Evolutionary conservation across 37 sponge, comb jelly and placozoan species (phyloP).

Genomic region (Beroe forskalii): DNA sequence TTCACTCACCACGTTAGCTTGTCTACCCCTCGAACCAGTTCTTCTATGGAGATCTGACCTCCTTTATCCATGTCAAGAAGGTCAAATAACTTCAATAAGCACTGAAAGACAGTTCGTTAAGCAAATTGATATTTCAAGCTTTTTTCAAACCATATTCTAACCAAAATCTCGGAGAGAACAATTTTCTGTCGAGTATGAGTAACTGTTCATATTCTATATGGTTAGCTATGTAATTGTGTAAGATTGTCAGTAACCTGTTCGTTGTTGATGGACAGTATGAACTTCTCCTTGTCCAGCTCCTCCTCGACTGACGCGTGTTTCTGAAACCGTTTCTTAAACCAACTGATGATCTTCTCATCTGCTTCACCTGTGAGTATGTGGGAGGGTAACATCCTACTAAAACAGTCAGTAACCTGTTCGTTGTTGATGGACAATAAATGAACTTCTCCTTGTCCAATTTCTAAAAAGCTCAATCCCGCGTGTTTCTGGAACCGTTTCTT

Average conservation of each 20-base stretch:
- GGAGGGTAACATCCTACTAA: background rate
- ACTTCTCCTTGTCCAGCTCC: slow-evolving; percentile 28
- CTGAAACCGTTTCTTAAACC: slow-evolving; percentile 8
- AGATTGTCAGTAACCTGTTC: slow-evolving; percentile 33
- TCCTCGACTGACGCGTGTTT: slow-evolving; percentile 31
- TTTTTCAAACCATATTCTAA: no score
- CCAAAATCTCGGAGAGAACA: no score
- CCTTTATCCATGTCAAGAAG: slow-evolving; percentile 74
- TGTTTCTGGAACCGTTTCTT: slow-evolving; percentile 9
- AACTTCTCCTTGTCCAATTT: slow-evolving; percentile 22
- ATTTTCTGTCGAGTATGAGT: no score
- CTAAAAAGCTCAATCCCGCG: background rate
- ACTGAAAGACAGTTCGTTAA: no score
- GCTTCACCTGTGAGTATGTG: slow-evolving; percentile 9
- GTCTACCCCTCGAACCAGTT: slow-evolving; percentile 75
- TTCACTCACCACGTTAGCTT: slow-evolving; percentile 75
- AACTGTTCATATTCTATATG: no score
- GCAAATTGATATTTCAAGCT: no score
- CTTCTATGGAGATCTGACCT: slow-evolving; percentile 72
- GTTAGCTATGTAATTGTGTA: no score
- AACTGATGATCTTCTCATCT: slow-evolving; percentile 15
- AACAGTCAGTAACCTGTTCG: slow-evolving; percentile 21
- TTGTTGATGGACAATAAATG: slow-evolving; percentile 1
- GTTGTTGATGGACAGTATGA: slow-evolving; percentile 6
- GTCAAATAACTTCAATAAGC: slow-evolving; percentile 69